Evolutionary conservation across 2,113 vertebrate genomes (phyloP).

Genomic region (Butastur rufipennis): DNA sequence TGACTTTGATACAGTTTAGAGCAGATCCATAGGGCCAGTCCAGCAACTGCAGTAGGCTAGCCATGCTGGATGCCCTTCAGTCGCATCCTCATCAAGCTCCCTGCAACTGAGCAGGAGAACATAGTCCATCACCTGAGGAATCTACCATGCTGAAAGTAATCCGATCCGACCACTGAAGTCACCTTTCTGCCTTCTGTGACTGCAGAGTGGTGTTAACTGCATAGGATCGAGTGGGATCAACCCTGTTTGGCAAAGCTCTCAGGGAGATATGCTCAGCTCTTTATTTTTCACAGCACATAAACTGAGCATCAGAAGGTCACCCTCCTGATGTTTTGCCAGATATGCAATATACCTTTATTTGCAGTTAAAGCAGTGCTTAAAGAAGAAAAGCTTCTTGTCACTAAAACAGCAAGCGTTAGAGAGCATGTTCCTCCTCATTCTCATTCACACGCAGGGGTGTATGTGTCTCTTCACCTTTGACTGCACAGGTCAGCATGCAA

Average conservation of each 20-base stretch:
- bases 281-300: constrained; percentile 10
- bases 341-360: constrained; percentile 8
- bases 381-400: neutral
- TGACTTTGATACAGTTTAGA: neutral
- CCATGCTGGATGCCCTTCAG: neutral
- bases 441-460: neutral
- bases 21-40: neutral
- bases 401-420: neutral
- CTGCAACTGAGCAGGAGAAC: neutral
- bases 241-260: neutral
- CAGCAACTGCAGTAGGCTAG: neutral
- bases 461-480: neutral
- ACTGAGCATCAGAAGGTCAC: neutral
- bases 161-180: neutral
- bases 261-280: neutral
- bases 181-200: neutral
- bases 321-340: constrained; percentile 23
- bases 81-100: neutral
- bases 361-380: neutral
- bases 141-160: neutral
- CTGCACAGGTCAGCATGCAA: neutral
- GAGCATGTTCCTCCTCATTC: neutral
- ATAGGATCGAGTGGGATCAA: neutral
- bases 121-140: neutral
- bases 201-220: neutral